Base-by-base conservation (phyloP, 2,113 vertebrate species). In the Pseudopodoces humilis region DNA sequence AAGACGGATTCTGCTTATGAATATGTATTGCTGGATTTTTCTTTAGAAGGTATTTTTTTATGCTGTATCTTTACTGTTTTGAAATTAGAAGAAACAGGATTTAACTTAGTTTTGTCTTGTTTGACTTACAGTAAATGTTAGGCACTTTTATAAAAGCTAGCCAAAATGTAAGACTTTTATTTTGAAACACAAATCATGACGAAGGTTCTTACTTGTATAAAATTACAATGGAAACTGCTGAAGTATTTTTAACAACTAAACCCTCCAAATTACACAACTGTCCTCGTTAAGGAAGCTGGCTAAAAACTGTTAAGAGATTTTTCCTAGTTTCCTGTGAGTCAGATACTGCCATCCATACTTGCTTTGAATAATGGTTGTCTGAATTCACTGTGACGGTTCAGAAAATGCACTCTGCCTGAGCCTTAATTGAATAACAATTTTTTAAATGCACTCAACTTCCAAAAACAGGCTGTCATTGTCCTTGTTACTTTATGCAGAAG, bases 21-120 rank as follows among this genome's bases (percentile, higher is more conserved):
- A 97, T 99, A 99, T 39, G 96, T 99, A 47, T 97, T 99, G 95
- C 98, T 99, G 93, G 99, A 99, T 98, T 99, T 99, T 98, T 98
- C 99, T 53, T 89, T 99, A 94, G 99, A 99, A 98, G 99, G 99
- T 99, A 98, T 78, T 75, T 90, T 83, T 81, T 94, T 52, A 69
- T 90, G 25, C 87, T 90, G 7, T 92, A 24, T 81, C 79, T 81
- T 85, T 93, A 58, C 41, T 81, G 11, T 62, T 83, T 58, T 90
- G 92, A 79, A 52, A 46, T 84, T 71, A 41, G 63, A 44, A 70
- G 68, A 33, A 67, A 11, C 7, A 35, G 52, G 67, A 8, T 84
- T 86, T 92, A 63, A 60, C 91, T 91, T 83, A 49, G 30, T 70
- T 93, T n/a, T 81, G 43, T 78, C 60, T 71, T 50, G 89, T 90